Evolutionary conservation across 2,888 invertebrate species (phyloP).

Genomic region (Bombylius discolor): DNA sequence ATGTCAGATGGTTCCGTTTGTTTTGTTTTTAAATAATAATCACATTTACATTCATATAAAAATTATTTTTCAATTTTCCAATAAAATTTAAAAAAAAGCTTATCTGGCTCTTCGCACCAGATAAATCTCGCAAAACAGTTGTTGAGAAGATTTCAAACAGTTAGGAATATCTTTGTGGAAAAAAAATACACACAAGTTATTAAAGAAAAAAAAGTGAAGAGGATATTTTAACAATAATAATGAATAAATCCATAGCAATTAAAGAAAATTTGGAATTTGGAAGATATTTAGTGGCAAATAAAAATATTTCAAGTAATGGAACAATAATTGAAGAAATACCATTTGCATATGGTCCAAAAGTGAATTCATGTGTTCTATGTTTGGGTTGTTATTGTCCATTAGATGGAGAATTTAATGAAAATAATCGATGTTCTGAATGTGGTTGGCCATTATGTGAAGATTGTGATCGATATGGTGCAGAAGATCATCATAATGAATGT

Average conservation of each 20-base stretch:
- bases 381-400: conserved; percentile 58
- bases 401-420: conserved; percentile 27
- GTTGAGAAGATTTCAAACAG: too few relatives aligned
- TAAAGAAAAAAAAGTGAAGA: not conserved
- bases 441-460: conserved; percentile 47
- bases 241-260: not conserved
- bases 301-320: conserved; percentile 29
- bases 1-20: too few relatives aligned
- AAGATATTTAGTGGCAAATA: not conserved
- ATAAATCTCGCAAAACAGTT: too few relatives aligned
- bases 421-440: conserved; percentile 53
- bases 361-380: conserved; percentile 57
- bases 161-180: too few relatives aligned
- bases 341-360: conserved; percentile 65
- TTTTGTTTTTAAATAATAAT: too few relatives aligned
- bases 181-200: too few relatives aligned
- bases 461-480: conserved; percentile 30
- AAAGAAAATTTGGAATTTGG: not conserved
- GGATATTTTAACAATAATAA: not conserved
- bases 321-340: conserved; percentile 58
- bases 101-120: too few relatives aligned
- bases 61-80: too few relatives aligned
- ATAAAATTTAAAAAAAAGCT: too few relatives aligned
- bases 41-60: too few relatives aligned
- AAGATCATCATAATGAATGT: conserved; percentile 56